Evolutionary conservation across 2,797 vertebrate genomes (phyloP).

Genomic region (Etheostoma nigrum): DNA sequence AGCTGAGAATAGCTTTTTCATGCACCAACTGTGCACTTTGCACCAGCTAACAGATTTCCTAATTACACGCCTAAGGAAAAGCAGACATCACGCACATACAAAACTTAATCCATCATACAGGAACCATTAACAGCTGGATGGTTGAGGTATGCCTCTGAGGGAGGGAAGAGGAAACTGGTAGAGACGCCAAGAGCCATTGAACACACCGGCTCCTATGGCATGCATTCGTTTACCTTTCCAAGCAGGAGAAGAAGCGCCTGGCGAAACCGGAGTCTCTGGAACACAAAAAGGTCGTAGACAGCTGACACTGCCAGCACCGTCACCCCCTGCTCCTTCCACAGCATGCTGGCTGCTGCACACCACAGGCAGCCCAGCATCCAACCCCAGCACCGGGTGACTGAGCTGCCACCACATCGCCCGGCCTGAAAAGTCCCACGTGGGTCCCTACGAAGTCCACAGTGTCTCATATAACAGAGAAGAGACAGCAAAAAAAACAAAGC

Average conservation of each 20-base stretch:
- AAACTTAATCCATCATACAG: constrained; percentile 47
- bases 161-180: constrained; percentile 62
- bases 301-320: constrained; percentile 93
- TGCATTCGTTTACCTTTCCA: constrained; percentile 88
- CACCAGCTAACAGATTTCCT: constrained; percentile 52
- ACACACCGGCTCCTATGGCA: constrained; percentile 77
- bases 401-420: constrained; percentile 3
- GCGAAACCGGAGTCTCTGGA: constrained; percentile 89
- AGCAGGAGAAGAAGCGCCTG: constrained; percentile 86
- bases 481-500: constrained; percentile 92
- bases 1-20: constrained; percentile 50
- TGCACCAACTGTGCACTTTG: constrained; percentile 31
- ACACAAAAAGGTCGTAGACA: constrained; percentile 92
- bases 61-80: constrained; percentile 68
- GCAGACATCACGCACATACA: constrained; percentile 52
- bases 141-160: constrained; percentile 52
- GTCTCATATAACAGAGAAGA: constrained; percentile 89
- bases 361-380: constrained; percentile 92
- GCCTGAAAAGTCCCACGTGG: constrained; percentile 10
- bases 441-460: constrained; percentile 85
- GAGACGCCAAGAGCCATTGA: constrained; percentile 23
- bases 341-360: constrained; percentile 93
- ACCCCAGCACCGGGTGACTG: constrained; percentile 80
- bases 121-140: constrained; percentile 57
- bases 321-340: constrained; percentile 98